Conservation (phyloP, 2,797 vertebrate species). For the Sebastiscus tertius region DNA sequence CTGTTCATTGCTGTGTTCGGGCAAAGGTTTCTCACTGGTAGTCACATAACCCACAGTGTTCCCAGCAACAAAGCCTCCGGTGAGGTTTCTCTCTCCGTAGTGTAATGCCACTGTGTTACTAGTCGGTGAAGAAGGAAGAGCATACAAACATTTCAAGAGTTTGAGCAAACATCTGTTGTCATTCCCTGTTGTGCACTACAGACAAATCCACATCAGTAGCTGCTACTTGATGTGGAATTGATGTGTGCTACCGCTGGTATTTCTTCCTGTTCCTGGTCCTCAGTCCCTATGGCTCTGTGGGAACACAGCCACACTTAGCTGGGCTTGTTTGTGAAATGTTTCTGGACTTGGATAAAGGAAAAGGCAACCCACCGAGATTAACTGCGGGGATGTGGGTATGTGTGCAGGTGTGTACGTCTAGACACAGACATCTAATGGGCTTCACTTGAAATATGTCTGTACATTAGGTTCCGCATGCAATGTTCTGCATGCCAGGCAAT, state of each 20-base stretch:
- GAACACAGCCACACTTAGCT: conserved; percentile 23
- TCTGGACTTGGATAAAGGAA: conserved; percentile 21
- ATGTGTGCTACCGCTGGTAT: conserved; percentile 14
- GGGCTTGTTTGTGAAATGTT: conserved; percentile 42
- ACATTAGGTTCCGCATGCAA: not conserved
- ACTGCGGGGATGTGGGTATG: not conserved
- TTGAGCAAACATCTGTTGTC: conserved; percentile 39
- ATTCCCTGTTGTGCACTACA: conserved; percentile 24
- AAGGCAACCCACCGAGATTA: not conserved
- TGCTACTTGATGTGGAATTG: conserved; percentile 46
- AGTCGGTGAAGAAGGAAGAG: not conserved
- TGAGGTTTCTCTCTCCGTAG: not conserved
- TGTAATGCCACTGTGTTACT: not conserved
- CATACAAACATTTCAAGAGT: conserved; percentile 9
- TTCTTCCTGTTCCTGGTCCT: conserved; percentile 14
- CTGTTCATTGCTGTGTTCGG: not conserved
- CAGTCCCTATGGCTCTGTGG: conserved; percentile 20
- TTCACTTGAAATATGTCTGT: not conserved
- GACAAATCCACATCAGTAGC: conserved; percentile 37
- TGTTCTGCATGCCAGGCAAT: not conserved
- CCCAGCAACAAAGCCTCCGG: not conserved
- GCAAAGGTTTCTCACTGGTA: not conserved
- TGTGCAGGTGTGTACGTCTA: not conserved
- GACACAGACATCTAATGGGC: not conserved
- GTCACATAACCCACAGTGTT: not conserved